phyloP scores from a whole-genome alignment of 2,888 invertebrate genomes.

The Clepsis dumicolana region DNA sequence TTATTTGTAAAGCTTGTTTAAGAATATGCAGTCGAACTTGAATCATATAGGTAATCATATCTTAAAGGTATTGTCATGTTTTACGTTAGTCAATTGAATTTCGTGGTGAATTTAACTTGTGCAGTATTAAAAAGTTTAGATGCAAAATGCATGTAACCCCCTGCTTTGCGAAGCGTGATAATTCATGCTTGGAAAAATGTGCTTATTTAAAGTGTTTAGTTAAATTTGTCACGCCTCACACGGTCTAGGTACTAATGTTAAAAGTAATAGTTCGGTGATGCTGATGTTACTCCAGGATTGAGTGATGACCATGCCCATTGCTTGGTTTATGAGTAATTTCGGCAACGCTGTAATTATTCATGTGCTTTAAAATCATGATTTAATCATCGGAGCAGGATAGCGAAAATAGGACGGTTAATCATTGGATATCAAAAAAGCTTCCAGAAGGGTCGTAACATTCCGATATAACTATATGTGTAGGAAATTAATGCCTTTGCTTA shows the following conservation, averaged over 20 bases:
- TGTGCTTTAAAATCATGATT: slow-evolving; percentile 71
- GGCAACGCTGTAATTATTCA: slow-evolving; percentile 65
- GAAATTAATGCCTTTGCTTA: slow-evolving; percentile 84
- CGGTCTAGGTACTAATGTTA: slow-evolving; percentile 73
- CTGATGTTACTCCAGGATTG: slow-evolving; percentile 67
- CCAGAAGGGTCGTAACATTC: slow-evolving; percentile 77
- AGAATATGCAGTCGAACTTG: neutral
- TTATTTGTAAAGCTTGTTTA: neutral
- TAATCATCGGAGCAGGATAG: slow-evolving; percentile 66
- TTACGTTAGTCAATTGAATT: slow-evolving; percentile 21
- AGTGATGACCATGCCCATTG: slow-evolving; percentile 80
- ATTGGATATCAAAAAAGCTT: slow-evolving; percentile 73
- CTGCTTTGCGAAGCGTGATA: slow-evolving; percentile 82
- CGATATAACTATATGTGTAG: slow-evolving; percentile 74
- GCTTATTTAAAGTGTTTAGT: slow-evolving; percentile 65
- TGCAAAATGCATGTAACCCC: slow-evolving; percentile 72
- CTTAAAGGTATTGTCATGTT: slow-evolving; percentile 13
- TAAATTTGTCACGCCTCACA: slow-evolving; percentile 74
- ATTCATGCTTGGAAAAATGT: slow-evolving; percentile 75
- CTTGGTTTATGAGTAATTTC: slow-evolving; percentile 64
- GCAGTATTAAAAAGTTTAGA: slow-evolving; percentile 47
- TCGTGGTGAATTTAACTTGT: slow-evolving; percentile 40
- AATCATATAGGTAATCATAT: too few species aligned
- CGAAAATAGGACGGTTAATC: slow-evolving; percentile 63
- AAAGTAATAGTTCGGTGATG: slow-evolving; percentile 64